Evolutionary conservation across 1,140 invertebrate species (phyloP), one percentile per base, ranked within the genome.

Genomic region (Trichoplusia ni): DNA sequence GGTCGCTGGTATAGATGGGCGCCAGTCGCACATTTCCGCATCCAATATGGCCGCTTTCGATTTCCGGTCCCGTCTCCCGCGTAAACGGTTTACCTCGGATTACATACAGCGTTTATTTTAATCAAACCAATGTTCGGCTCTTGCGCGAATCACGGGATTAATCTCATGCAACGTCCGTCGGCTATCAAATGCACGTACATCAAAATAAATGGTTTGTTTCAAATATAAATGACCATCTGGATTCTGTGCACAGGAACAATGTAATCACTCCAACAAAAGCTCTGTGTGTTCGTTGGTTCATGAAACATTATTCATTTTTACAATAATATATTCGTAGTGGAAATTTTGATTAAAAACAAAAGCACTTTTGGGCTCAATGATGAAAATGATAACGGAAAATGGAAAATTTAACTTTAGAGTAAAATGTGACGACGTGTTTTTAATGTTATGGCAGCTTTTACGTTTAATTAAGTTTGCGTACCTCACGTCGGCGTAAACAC

Each of bases 11-110:
- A 33, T n/a, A 49, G 47, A 53, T 47, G 54, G 37, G 54, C 37
- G 78, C 64, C 69, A 71, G 58, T 66, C 72, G 75, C 75, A 72
- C 78, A 87, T 89, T 89, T 89, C 86, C 84, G 82, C 64, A 78
- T 86, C 77, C 75, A 89, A 86, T 86, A 87, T 82, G 80, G 84
- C 79, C 46, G 80, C 79, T 73, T 82, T 86, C 86, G 82, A 89
- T 86, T 84, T 89, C 86, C 86, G 81, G 72, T 71, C 65, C 64
- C 73, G 81, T 74, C 81, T 82, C 72, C 73, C 72, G 74, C 75
- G 71, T 85, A 85, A 86, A 83, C 69, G 72, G 74, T 86, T 86
- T 86, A 83, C 76, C 69, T 75, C 69, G 77, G 75, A 85, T 84
- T 83, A 86, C 75, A 77, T 77, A 77, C 74, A 80, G 77, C 71